Evolutionary conservation across 2,888 invertebrate species (phyloP).

Genomic region (Synergus umbraculus): DNA sequence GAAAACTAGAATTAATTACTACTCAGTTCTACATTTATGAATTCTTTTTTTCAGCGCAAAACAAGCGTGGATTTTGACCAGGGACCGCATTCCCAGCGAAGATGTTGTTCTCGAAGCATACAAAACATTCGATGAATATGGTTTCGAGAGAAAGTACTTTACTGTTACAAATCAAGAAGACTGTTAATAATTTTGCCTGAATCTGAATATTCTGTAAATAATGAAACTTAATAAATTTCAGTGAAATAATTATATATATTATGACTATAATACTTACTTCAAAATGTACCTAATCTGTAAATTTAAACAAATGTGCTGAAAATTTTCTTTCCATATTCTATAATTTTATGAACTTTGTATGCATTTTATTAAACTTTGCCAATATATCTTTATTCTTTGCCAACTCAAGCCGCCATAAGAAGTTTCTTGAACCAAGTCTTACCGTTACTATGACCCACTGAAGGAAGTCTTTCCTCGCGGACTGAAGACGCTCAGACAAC

Average conservation of each 20-base stretch:
- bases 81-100: constrained; percentile 80
- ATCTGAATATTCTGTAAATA: constrained; percentile 31
- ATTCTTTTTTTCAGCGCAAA: constrained; percentile 66
- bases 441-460: constrained; percentile 76
- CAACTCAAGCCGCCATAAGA: constrained; percentile 63
- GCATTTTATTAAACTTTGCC: too few relatives aligned
- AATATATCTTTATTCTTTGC: background rate
- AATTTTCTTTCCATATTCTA: too few relatives aligned
- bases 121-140: constrained; percentile 79
- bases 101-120: constrained; percentile 82
- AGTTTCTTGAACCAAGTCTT: constrained; percentile 74
- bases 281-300: background rate
- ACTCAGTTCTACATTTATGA: background rate
- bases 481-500: background rate
- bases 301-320: too few relatives aligned
- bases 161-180: constrained; percentile 82
- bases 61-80: constrained; percentile 82
- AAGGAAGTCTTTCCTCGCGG: constrained; percentile 58
- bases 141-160: constrained; percentile 81
- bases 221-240: constrained; percentile 31
- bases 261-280: constrained; percentile 40
- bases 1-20: background rate
- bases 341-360: too few relatives aligned
- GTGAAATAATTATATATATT: constrained; percentile 42
- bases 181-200: constrained; percentile 70